Evolutionary conservation across 2,797 vertebrate genomes (phyloP).

Genomic region (Pangasius krempfi): DNA sequence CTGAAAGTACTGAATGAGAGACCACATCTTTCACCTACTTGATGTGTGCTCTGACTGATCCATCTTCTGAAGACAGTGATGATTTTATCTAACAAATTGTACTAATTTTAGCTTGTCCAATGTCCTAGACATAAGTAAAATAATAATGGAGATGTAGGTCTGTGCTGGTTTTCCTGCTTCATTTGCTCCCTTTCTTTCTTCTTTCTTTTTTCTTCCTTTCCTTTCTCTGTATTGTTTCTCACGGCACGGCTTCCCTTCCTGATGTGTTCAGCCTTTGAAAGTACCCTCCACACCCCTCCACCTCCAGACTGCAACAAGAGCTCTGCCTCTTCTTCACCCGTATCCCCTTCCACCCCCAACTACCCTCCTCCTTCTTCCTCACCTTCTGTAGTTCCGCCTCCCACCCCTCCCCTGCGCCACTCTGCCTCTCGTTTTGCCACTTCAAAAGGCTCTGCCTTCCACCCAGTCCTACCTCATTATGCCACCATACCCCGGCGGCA

Average conservation of each 20-base stretch:
- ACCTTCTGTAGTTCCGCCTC: slow-evolving; percentile 81
- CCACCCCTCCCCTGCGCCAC: slow-evolving; percentile 92
- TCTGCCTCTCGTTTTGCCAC: slow-evolving; percentile 95
- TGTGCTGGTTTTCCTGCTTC: slow-evolving; percentile 95
- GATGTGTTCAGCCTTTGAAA: slow-evolving; percentile 88
- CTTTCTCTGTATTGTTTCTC: slow-evolving; percentile 66
- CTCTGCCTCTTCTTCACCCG: slow-evolving; percentile 79
- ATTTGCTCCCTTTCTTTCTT: slow-evolving; percentile 90
- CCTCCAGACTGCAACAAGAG: slow-evolving; percentile 87
- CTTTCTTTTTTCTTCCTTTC: slow-evolving; percentile 82
- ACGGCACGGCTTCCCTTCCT: slow-evolving; percentile 68
- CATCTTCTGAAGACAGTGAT: slow-evolving; percentile 28
- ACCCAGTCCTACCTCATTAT: slow-evolving; percentile 95
- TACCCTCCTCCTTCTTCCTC: slow-evolving; percentile 80
- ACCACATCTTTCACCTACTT: slow-evolving; percentile 38
- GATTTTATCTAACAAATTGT: slow-evolving; percentile 72
- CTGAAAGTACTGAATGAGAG: slow-evolving; percentile 42
- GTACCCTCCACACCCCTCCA: slow-evolving; percentile 85
- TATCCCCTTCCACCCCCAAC: slow-evolving; percentile 79
- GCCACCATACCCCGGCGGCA: slow-evolving; percentile 89
- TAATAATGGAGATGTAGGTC: slow-evolving; percentile 62
- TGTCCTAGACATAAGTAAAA: slow-evolving; percentile 67
- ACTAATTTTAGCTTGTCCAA: slow-evolving; percentile 81
- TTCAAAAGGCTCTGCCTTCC: slow-evolving; percentile 95
- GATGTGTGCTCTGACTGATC: slow-evolving; percentile 28